A percentile compares a stretch with the other conserved stretches of the same genome.
Evolutionary conservation across 92 coral and sea anemone species (phyloP).

Genomic region (Epizoanthus rinbou): DNA sequence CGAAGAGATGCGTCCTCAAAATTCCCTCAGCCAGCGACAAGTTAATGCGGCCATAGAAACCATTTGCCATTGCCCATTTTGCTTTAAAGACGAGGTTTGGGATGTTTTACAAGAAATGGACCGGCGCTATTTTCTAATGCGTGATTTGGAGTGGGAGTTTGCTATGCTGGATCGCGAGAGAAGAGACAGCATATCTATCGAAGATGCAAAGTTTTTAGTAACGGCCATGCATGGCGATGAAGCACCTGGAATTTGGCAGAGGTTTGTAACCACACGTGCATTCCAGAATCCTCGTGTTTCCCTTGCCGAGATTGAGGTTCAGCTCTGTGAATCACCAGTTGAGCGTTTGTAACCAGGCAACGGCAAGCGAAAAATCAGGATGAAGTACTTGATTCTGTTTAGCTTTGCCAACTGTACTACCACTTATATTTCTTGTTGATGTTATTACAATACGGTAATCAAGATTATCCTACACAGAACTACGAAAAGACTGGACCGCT

Average conservation of each 20-base stretch:
- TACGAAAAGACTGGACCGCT: too few relatives aligned
- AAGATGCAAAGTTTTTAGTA: constrained; percentile 56
- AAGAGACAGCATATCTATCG: constrained; percentile 49
- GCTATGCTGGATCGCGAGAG: constrained; percentile 54
- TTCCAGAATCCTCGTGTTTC: constrained; percentile 46
- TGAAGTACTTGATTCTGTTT: too few relatives aligned
- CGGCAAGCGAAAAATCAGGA: too few relatives aligned
- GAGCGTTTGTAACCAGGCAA: too few relatives aligned
- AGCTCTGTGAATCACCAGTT: constrained; percentile 38
- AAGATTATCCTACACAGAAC: too few relatives aligned
- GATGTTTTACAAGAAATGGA: constrained; percentile 62
- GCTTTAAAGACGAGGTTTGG: constrained; percentile 57
- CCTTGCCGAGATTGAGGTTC: constrained; percentile 54
- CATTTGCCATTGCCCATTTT: constrained; percentile 54
- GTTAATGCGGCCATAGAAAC: constrained; percentile 56
- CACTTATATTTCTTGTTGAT: too few relatives aligned
- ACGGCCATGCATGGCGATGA: constrained; percentile 56
- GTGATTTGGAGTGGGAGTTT: constrained; percentile 66
- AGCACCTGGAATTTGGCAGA: constrained; percentile 43
- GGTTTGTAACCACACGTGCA: constrained; percentile 44
- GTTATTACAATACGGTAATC: too few relatives aligned
- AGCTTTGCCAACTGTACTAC: too few relatives aligned
- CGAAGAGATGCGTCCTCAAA: constrained; percentile 60
- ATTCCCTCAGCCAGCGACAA: constrained; percentile 54
- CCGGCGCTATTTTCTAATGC: constrained; percentile 66